A percentile compares a stretch with the other conserved stretches of the same genome.
phyloP scores from a whole-genome alignment of 1,140 invertebrate species.

The Prorops nasuta region DNA sequence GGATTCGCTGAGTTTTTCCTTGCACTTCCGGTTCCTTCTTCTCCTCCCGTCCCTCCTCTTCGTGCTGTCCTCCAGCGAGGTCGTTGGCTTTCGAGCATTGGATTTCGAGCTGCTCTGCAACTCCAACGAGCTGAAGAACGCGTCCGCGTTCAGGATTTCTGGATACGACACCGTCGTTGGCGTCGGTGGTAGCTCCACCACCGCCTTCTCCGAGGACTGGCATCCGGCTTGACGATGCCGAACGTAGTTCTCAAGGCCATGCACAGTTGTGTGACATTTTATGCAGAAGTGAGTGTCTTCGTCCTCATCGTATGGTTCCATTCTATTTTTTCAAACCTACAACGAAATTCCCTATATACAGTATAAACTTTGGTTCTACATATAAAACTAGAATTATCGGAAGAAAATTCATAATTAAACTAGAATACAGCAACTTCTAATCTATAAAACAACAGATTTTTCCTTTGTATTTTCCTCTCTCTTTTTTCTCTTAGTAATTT shows the following conservation, averaged over 20 bases:
- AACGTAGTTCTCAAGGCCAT: slow-evolving; percentile 79
- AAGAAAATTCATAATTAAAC: too few relatives aligned
- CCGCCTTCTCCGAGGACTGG: slow-evolving; percentile 35
- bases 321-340: slow-evolving; percentile 20
- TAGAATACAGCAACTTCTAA: too few relatives aligned
- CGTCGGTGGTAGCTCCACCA: slow-evolving; percentile 31
- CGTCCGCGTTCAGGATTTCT: slow-evolving; percentile 68
- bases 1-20: slow-evolving; percentile 33
- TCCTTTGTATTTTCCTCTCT: too few relatives aligned
- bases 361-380: too few relatives aligned
- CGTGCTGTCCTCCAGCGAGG: slow-evolving; percentile 37
- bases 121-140: slow-evolving; percentile 83
- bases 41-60: slow-evolving; percentile 53
- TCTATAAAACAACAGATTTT: too few relatives aligned
- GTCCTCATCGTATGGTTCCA: slow-evolving; percentile 63
- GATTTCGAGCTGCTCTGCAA: slow-evolving; percentile 73
- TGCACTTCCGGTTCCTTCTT: slow-evolving; percentile 28
- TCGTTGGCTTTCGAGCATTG: slow-evolving; percentile 44
- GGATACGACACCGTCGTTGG: slow-evolving; percentile 51
- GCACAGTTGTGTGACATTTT: slow-evolving; percentile 77
- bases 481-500: too few relatives aligned
- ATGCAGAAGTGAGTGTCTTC: slow-evolving; percentile 83
- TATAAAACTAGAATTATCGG: too few relatives aligned
- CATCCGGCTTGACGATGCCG: slow-evolving; percentile 72
- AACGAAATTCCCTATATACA: too few relatives aligned